Percentiles rank a stretch among this genome's conserved stretches.
These are phyloP conservation scores for Potamarius usumacintae DNA, from an alignment of 2,113 vertebrate genomes.

Conservation along the genomic window DNA sequence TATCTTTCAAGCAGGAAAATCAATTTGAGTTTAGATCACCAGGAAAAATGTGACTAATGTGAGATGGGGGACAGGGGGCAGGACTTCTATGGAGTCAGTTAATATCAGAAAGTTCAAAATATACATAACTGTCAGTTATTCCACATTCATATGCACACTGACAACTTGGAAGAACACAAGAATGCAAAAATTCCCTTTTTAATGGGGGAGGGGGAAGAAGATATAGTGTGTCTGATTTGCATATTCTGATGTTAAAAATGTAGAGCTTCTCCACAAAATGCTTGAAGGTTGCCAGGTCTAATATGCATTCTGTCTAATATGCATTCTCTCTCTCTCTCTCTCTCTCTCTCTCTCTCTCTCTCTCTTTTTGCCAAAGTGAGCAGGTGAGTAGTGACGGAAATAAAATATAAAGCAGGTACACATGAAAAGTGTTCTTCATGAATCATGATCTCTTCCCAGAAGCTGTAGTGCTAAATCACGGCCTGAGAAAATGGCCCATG, in stretches of 20 bases:
- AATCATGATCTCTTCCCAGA: conserved; percentile 15
- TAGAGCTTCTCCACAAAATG: background rate
- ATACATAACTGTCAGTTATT: background rate
- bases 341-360: background rate
- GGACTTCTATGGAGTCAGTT: background rate
- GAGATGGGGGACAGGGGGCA: background rate
- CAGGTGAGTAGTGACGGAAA: background rate
- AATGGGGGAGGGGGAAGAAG: background rate
- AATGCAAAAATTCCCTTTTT: background rate
- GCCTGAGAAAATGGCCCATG: background rate
- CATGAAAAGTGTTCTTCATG: conserved; percentile 25
- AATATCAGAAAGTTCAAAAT: background rate
- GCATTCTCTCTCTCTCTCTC: background rate
- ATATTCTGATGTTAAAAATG: no score
- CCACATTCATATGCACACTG: background rate
- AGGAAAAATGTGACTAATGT: background rate
- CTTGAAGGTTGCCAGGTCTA: background rate
- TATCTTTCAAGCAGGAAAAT: background rate
- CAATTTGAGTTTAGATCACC: background rate
- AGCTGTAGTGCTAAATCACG: conserved; percentile 8
- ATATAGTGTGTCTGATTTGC: no score
- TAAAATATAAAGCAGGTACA: conserved; percentile 1
- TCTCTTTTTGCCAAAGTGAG: background rate
- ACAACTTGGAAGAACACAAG: background rate
- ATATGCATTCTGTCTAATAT: background rate